A percentile compares a stretch with the other conserved stretches of the same genome.
Evolutionary conservation across 2,113 vertebrate species (phyloP).

Genomic region (Strix uralensis): DNA sequence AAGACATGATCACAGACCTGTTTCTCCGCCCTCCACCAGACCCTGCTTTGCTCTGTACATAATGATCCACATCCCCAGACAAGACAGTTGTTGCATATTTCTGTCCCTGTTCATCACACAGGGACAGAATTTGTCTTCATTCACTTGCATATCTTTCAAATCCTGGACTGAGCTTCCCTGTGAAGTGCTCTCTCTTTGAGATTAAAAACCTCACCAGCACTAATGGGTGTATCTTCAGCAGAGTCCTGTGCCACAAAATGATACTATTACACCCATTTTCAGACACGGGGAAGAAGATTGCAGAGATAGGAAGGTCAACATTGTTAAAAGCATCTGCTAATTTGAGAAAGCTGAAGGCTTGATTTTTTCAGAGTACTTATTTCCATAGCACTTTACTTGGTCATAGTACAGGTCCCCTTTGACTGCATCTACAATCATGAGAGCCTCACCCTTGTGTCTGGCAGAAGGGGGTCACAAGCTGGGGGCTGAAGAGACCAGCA

Average conservation of each 20-base stretch:
- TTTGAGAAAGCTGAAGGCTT: neutral
- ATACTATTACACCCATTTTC: neutral
- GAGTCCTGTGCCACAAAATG: neutral
- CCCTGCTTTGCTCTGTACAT: neutral
- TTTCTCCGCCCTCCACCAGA: neutral
- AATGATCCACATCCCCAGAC: neutral
- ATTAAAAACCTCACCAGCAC: neutral
- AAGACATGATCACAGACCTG: neutral
- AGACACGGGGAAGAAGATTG: fast-evolving
- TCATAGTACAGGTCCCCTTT: neutral
- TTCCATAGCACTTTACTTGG: neutral
- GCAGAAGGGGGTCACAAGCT: neutral
- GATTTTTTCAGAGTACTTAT: neutral
- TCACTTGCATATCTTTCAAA: neutral
- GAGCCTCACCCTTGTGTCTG: neutral
- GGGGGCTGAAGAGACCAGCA: neutral
- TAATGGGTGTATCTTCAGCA: neutral
- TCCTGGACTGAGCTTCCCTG: neutral
- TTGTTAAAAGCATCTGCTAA: slow-evolving; percentile 23
- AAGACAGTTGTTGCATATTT: fast-evolving
- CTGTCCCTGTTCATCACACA: neutral
- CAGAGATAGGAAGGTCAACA: neutral
- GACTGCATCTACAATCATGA: neutral
- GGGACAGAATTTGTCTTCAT: fast-evolving
- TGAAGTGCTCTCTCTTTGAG: neutral